Percentiles rank a stretch among this genome's conserved stretches.
Evolutionary conservation across 2,113 vertebrate species (phyloP).

Genomic region (Rana temporaria): DNA sequence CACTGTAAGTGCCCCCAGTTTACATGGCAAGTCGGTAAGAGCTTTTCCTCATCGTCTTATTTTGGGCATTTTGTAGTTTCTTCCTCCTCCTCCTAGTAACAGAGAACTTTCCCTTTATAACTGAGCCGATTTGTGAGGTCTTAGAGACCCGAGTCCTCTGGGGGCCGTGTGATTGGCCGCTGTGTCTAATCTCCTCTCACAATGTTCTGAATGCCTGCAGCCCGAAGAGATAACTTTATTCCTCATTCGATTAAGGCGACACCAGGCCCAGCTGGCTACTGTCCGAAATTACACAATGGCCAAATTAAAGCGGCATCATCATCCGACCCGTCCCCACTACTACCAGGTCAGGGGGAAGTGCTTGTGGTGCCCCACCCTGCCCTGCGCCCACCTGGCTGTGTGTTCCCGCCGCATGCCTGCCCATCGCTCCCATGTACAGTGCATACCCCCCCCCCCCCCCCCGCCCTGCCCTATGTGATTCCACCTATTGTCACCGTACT

Average conservation of each 20-base stretch:
- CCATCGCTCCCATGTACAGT: no score
- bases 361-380: no score
- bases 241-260: slow-evolving; percentile 94
- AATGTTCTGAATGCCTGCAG: slow-evolving; percentile 85
- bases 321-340: slow-evolving; percentile 85
- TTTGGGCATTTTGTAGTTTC: slow-evolving; percentile 54
- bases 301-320: slow-evolving; percentile 90
- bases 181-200: slow-evolving; percentile 67
- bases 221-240: slow-evolving; percentile 96
- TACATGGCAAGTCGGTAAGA: slow-evolving; percentile 96
- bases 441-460: no score
- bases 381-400: no score
- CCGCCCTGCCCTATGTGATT: no score
- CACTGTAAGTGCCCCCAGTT: slow-evolving; percentile 95
- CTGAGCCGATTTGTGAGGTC: no score
- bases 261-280: slow-evolving; percentile 94
- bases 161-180: slow-evolving; percentile 61
- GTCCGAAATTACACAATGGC: slow-evolving; percentile 86
- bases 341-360: slow-evolving; percentile 86
- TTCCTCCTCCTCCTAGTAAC: background rate
- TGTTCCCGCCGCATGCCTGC: no score
- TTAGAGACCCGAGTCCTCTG: background rate
- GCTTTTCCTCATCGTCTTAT: slow-evolving; percentile 44
- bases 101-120: no score
- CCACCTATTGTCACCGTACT: no score